Evolutionary conservation across 2,797 vertebrate genomes (phyloP).

Genomic region (Micrastur ruficollis): DNA sequence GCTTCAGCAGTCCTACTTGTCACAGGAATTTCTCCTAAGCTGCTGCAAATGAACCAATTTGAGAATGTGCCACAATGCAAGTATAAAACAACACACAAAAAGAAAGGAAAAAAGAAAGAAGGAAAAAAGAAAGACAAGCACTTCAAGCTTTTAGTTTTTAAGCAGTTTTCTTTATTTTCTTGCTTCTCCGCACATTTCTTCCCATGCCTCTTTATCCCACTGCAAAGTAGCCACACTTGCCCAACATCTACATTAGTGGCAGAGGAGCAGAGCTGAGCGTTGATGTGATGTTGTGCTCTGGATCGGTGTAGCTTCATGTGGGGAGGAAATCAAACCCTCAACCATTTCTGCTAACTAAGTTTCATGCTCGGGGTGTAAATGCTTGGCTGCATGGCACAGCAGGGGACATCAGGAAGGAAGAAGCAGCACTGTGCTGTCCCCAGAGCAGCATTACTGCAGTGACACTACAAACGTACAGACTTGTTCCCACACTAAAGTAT

Average conservation of each 20-base stretch:
- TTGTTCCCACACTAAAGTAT: background rate
- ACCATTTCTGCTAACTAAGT: background rate
- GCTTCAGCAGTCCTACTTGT: background rate
- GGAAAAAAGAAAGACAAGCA: background rate
- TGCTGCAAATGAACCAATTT: background rate
- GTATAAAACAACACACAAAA: background rate
- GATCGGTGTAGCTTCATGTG: background rate
- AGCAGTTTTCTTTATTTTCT: background rate
- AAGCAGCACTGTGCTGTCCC: rapidly evolving
- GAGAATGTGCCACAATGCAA: background rate
- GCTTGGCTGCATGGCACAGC: rapidly evolving
- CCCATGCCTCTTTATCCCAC: background rate
- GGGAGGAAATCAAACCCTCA: background rate
- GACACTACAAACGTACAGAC: rapidly evolving
- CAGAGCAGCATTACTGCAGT: background rate
- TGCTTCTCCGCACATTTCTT: background rate
- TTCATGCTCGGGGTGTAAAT: background rate
- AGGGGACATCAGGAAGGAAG: background rate
- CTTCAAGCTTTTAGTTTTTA: background rate
- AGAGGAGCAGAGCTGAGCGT: background rate
- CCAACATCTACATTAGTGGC: rapidly evolving
- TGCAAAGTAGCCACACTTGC: background rate
- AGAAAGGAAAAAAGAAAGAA: rapidly evolving
- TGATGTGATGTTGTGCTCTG: background rate
- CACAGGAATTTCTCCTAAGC: background rate